Evolutionary conservation across 2,888 invertebrate species (phyloP), one percentile per base, ranked within the genome.

Genomic region (Aethes cnicana): DNA sequence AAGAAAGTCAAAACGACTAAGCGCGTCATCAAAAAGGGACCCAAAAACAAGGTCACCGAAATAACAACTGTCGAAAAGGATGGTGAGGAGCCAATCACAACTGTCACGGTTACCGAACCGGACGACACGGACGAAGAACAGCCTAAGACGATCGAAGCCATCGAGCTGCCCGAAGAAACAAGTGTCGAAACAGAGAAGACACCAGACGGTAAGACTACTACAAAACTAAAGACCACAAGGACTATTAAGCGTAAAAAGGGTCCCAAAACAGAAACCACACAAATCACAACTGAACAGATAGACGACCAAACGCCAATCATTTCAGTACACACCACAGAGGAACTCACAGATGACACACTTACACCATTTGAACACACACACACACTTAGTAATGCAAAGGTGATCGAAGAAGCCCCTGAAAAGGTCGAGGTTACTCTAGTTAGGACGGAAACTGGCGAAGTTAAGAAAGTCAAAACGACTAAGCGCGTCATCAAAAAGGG

Each of bases 401-500:
- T 82, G 0, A 12, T 68, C 0, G 62, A 62, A 55, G 82, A 84
- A 23, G 49, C 75, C 4, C 64, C 64, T 4, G 81, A 79, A 64
- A 74, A 79, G 47, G 71, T 81, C 0, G 74, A 77, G 14, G 58
- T 83, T 1, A 80, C 81, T 2, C 81, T 84, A 63, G 77, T 84
- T 5, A 69, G 74, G 4, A 82, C 84, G 0, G 61, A 75, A 32
- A 64, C 71, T 49, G 79, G 76, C 2, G 77, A 74, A 44, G 58
- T 73, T 2, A 73, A 73, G 20, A 71, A 72, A 50, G 76, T 77
- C 41, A 77, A 70, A 2, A 77, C 76, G 0, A 87, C 83, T 2
- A 90, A 81, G 54, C 85, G 85, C 1, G 75, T 79, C 2, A 79
- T 88, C 1, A 91, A 82, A 58, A 85, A 77, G 37, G 90, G 83